A percentile compares a stretch with the other conserved stretches of the same genome.
Evolutionary conservation across 2,888 invertebrate genomes (phyloP).

Genomic region (Heliconius aoede): DNA sequence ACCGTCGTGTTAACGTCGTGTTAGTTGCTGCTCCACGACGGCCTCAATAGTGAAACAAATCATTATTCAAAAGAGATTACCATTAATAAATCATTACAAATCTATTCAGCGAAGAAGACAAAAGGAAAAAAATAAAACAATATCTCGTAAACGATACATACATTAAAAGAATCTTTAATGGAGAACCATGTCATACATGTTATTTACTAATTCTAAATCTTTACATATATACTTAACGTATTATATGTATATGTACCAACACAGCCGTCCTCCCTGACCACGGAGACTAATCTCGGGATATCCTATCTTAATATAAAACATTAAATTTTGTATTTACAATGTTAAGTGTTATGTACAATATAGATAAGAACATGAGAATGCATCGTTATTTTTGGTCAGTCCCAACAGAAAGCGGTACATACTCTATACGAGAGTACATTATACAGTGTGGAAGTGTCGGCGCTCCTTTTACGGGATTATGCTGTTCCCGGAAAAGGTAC

Average conservation of each 20-base stretch:
- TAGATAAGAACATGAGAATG: not conserved
- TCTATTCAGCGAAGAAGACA: not conserved
- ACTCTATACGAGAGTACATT: no score
- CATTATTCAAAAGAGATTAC: not conserved
- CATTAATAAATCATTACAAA: not conserved
- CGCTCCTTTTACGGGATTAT: no score
- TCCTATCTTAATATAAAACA: not conserved
- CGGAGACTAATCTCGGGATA: conserved; percentile 12
- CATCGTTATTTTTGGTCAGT: conserved; percentile 23
- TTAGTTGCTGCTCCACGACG: no score
- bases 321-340: conserved; percentile 33
- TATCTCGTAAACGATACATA: conserved; percentile 27
- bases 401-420: conserved; percentile 8
- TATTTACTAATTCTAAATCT: conserved; percentile 16
- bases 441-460: no score
- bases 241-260: no score
- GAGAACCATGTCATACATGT: conserved; percentile 47
- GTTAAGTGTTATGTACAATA: conserved; percentile 13
- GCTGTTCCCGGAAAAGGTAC: no score
- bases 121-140: conserved; percentile 35
- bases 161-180: conserved; percentile 41
- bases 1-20: no score
- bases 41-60: not conserved
- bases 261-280: conserved; percentile 30
- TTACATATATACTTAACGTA: conserved; percentile 26